Base-by-base conservation (phyloP, 2,113 vertebrate genomes). In the Tichodroma muraria region DNA sequence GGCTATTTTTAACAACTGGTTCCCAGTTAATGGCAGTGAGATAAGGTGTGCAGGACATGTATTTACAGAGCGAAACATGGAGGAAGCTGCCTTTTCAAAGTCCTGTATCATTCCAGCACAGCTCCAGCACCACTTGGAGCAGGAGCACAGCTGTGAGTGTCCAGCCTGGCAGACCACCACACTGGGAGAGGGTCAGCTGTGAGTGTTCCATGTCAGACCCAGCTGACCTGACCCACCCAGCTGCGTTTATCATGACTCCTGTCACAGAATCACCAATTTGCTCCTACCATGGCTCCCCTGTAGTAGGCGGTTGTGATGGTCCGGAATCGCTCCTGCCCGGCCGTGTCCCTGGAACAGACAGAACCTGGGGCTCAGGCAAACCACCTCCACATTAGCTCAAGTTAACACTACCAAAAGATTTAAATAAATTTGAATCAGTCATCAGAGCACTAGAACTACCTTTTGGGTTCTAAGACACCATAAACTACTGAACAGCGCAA, bases 301-400 rank as follows among this genome's bases (percentile, higher is more conserved):
- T 99, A 99, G 94, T 99, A 99, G 27, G 99, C 99, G 0, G 99
- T 99, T 1, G 99, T 99, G 98, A 99, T 99, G 23, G 99, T 99
- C 68, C 99, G 98, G 88, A 99, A 99, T 2, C 99, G 98, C 80
- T 99, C 99, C 97, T 99, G 99, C 27, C 99, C 99, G 1, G 99
- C 99, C 0, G 99, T 99, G 91, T 99, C 99, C 99, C 99, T 99
- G 85, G 2, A 96, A 95, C 33, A 53, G 44, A 92, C 14, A 71
- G 4, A 71, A 35, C 42, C 4, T 1, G 9, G 13, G 38, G 61
- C 56, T 89, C 70, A 42, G 0, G 0, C 47, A 17, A 25, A 12
- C 8, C 13, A 1, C 16, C 23, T 1, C 4, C 13, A 1, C 16
- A 3, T 8, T 0, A 10, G 13, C 7, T 56, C 31, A 3, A 7